These are phyloP conservation scores for Dicrostonyx torquatus DNA, from an alignment of 2,797 vertebrate genomes.

Conservation along the genomic window DNA sequence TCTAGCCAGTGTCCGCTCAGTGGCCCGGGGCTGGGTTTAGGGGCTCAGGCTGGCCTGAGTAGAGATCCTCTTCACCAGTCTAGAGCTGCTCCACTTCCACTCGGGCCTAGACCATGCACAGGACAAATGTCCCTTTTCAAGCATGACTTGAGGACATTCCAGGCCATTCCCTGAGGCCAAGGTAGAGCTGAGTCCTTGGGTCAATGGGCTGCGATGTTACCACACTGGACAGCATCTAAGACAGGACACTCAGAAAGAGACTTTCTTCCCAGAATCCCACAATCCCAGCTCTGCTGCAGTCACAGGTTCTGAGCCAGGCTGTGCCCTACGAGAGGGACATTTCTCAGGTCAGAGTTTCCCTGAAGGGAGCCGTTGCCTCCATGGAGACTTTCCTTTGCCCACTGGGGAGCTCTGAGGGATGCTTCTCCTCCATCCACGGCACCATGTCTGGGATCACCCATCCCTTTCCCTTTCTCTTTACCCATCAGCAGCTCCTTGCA, in stretches of 20 bases:
- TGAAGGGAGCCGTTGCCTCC: not conserved
- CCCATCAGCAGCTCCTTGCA: not conserved
- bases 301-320: not conserved
- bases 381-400: accelerated
- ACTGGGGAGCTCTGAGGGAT: accelerated
- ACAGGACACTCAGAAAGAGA: not conserved
- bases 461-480: not conserved
- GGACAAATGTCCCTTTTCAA: not conserved
- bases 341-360: not conserved
- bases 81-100: not conserved
- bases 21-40: not conserved
- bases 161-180: not conserved
- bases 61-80: too few species aligned
- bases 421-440: accelerated
- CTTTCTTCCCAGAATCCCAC: not conserved
- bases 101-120: not conserved
- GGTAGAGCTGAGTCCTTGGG: not conserved
- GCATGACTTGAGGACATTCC: not conserved
- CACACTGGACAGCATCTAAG: not conserved
- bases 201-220: not conserved
- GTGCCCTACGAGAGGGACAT: not conserved
- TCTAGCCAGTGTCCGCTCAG: not conserved
- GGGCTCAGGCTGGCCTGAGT: not conserved
- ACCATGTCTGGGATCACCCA: not conserved
- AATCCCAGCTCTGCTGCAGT: not conserved